Evolutionary conservation across 2,113 vertebrate genomes (phyloP), one percentile per base, ranked within the genome.

Genomic region (Cyphomyrus plagiostoma): DNA sequence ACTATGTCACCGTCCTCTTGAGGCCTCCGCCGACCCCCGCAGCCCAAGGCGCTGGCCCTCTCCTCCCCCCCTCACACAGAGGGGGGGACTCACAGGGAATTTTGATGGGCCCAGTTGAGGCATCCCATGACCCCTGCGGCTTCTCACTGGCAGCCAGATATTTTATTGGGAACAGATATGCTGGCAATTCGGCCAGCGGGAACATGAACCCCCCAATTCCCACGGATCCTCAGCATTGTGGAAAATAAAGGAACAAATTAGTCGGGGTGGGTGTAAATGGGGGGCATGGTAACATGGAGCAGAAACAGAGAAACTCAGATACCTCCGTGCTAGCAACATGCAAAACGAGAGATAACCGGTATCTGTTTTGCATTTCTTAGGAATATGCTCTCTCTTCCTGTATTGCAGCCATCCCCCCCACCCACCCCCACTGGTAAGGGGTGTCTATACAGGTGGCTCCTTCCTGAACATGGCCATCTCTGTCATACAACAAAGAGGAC

Each of bases 101-200:
- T 15, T 30, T 49, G 49, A 46, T 53, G 4, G 45, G 30, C 26
- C 85, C 83, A 85, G 48, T 10, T 26, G 85, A 87, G 26, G 26
- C 30, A 1, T 87, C 50, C 85, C 26, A n/a, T 56, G 50, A 87
- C 50, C n/a, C 11, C 11, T 9, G 2, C 21, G 50, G 50, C 85
- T 30, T 13, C 4, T 52, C n/a, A 9, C n/a, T 50, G 10, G 13
- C 45, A 39, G 85, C 85, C 85, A 56, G 50, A 39, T 53, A 53
- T 53, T 56, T 87, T 56, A 87, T 87, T 87, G 50, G 49, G 50
- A 87, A 50, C 85, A 87, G 85, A 87, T 30, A 13, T 7, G 48
- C 48, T 66, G 58, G 21, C n/a, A n/a, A 19, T 50, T n/a, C n/a
- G 15, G 49, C 48, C 30, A 56, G 48, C 50, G 15, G 50, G 50